Percentiles rank a stretch among this genome's conserved stretches.
Conservation (phyloP, 2,113 vertebrate genomes). For the Oncorhynchus tshawytscha region DNA sequence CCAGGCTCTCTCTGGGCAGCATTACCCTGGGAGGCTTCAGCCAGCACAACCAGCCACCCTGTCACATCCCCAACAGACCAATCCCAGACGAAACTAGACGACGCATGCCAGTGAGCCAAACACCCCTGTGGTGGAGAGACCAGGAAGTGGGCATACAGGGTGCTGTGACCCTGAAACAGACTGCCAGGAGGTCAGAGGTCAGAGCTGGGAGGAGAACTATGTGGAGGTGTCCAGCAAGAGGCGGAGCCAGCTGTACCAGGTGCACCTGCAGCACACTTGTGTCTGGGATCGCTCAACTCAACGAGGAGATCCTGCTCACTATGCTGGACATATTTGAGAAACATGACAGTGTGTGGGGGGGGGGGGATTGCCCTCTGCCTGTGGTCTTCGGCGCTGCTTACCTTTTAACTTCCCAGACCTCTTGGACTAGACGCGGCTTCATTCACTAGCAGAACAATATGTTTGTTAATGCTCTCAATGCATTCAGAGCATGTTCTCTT, state of each 20-base stretch:
- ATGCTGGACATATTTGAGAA: constrained; percentile 53
- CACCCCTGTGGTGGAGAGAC: not conserved
- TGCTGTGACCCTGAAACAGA: not conserved
- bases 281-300: constrained; percentile 53
- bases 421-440: not conserved
- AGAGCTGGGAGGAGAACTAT: not conserved
- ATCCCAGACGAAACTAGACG: not conserved
- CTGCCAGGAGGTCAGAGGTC: not conserved
- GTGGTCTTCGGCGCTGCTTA: too few relatives aligned
- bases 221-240: not conserved
- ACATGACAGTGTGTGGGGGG: constrained; percentile 31
- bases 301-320: constrained; percentile 51
- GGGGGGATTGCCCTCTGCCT: too few relatives aligned
- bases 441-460: not conserved
- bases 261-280: constrained; percentile 42
- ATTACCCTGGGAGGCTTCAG: too few relatives aligned
- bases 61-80: not conserved
- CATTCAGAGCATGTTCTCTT: not conserved
- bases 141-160: not conserved
- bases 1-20: too few relatives aligned
- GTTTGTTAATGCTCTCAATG: not conserved
- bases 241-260: constrained; percentile 22
- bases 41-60: not conserved
- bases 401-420: too few relatives aligned
- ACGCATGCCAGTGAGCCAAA: not conserved